phyloP scores from a whole-genome alignment of 2,888 invertebrate species.

The Ochropleura plecta region DNA sequence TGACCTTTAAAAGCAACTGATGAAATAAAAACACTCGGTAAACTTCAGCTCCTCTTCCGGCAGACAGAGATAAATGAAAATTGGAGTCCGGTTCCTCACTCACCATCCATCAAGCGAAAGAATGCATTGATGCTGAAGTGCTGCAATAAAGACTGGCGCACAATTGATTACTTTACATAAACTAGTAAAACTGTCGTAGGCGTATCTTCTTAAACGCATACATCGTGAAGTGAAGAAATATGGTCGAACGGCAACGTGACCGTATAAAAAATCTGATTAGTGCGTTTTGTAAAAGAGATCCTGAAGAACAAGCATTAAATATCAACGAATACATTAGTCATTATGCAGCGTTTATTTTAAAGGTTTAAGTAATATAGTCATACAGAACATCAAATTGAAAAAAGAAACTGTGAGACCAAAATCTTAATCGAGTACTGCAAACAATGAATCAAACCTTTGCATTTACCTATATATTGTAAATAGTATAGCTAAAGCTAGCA shows the following conservation, averaged over 20 bases:
- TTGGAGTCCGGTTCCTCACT: conserved; percentile 63
- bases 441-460: too few species aligned
- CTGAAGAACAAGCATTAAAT: too few species aligned
- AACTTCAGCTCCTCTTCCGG: conserved; percentile 48
- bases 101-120: conserved; percentile 74
- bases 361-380: not conserved
- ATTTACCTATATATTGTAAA: too few species aligned
- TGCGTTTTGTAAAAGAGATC: not conserved
- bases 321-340: not conserved
- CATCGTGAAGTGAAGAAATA: conserved; percentile 22
- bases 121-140: conserved; percentile 74
- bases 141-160: conserved; percentile 66
- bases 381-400: not conserved
- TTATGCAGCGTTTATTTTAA: not conserved
- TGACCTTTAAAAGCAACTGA: not conserved
- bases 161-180: conserved; percentile 45
- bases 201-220: conserved; percentile 19
- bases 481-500: not conserved
- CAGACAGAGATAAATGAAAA: conserved; percentile 74
- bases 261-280: not conserved
- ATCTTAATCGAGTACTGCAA: not conserved
- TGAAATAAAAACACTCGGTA: conserved; percentile 9
- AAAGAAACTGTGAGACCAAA: not conserved
- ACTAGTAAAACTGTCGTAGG: conserved; percentile 45
- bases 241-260: not conserved